Evolutionary conservation across 2,888 invertebrate species (phyloP).

Genomic region (Panzeria rudis): DNA sequence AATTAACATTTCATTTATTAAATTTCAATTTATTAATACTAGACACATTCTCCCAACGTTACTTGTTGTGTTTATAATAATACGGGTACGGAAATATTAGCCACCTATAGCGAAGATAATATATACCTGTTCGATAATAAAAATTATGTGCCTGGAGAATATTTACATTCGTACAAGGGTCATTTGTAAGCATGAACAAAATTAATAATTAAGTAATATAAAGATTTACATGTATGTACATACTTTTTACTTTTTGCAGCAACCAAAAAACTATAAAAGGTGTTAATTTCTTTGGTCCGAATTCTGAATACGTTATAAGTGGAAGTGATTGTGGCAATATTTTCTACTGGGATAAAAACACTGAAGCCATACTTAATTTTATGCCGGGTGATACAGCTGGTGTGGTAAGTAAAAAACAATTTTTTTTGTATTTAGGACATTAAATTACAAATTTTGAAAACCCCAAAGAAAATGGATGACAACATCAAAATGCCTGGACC

Average conservation of each 20-base stretch:
- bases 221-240: not conserved
- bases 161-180: conserved; percentile 86
- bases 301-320: conserved; percentile 94
- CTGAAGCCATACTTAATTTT: conserved; percentile 95
- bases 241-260: conserved; percentile 75
- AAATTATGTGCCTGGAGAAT: conserved; percentile 84
- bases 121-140: conserved; percentile 93
- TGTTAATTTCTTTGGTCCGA: conserved; percentile 96
- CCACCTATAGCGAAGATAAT: conserved; percentile 97
- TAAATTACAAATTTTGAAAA: no score
- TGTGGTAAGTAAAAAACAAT: conserved; percentile 86
- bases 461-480: no score
- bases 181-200: conserved; percentile 84
- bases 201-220: not conserved
- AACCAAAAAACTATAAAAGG: conserved; percentile 93
- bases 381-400: conserved; percentile 92
- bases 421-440: no score
- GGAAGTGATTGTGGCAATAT: conserved; percentile 96
- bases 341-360: conserved; percentile 95
- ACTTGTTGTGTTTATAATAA: conserved; percentile 96
- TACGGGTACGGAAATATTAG: conserved; percentile 94
- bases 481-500: no score
- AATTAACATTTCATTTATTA: not conserved
- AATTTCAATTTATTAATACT: conserved; percentile 2
- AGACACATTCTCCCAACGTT: conserved; percentile 85